These are phyloP conservation scores for Columba livia DNA, from an alignment of 2,113 vertebrate genomes.

Conservation along the genomic window DNA sequence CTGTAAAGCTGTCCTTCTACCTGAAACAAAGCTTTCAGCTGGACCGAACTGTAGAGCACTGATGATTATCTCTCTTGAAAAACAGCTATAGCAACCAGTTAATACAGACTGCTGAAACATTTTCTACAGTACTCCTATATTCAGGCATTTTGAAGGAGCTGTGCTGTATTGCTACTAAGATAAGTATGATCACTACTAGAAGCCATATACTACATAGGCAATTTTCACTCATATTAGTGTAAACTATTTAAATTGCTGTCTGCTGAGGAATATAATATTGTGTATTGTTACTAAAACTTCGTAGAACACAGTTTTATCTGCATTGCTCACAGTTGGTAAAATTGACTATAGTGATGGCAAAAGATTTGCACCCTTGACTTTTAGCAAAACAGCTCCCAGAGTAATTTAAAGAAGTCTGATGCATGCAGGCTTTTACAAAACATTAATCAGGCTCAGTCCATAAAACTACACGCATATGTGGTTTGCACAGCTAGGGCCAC, in stretches of 20 bases:
- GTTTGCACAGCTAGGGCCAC: conserved; percentile 50
- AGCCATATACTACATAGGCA: not conserved
- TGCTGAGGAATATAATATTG: not conserved
- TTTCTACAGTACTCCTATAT: not conserved
- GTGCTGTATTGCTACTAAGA: not conserved
- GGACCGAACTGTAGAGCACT: conserved; percentile 26
- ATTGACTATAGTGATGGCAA: not conserved
- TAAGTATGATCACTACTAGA: not conserved
- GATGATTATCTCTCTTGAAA: not conserved
- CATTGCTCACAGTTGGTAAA: not conserved
- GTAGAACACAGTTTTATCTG: not conserved
- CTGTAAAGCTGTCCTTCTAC: conserved; percentile 70
- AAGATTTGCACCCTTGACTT: not conserved
- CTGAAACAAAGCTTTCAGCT: conserved; percentile 74
- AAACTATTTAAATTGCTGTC: not conserved
- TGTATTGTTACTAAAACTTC: not conserved
- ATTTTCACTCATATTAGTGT: not conserved
- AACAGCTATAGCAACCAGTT: not conserved
- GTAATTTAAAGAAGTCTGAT: conserved; percentile 30
- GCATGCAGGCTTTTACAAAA: conserved; percentile 44
- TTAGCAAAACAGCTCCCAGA: not conserved
- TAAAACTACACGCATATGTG: conserved; percentile 63
- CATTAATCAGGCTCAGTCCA: conserved; percentile 65
- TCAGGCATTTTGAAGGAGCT: not conserved
- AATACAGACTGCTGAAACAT: not conserved